Conservation (phyloP, 1,140 invertebrate genomes). For the Scaptomyza pallida region DNA sequence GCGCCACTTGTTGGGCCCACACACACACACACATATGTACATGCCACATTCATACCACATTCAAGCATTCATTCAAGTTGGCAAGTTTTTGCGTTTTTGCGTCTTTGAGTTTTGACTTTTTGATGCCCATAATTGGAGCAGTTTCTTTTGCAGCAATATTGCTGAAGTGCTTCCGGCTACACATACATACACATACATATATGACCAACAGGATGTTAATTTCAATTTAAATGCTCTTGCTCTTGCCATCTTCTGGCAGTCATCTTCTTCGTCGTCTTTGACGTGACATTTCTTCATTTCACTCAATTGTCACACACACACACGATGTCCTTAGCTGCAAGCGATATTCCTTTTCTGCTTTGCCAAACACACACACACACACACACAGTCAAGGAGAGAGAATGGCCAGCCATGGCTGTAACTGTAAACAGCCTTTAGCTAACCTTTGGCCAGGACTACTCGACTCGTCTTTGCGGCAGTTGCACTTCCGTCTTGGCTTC, state of each 20-base stretch:
- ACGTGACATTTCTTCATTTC: slow-evolving; percentile 13
- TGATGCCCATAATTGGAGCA: slow-evolving; percentile 68
- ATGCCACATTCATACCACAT: background rate
- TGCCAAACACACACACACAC: too few species aligned
- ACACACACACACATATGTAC: background rate
- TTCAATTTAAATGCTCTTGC: slow-evolving; percentile 75
- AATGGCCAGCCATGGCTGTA: background rate
- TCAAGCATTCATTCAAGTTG: slow-evolving; percentile 44
- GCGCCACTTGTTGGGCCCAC: slow-evolving; percentile 52
- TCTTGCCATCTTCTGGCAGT: too few species aligned
- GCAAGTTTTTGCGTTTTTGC: slow-evolving; percentile 51
- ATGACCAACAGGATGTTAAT: slow-evolving; percentile 73
- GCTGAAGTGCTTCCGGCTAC: slow-evolving; percentile 27
- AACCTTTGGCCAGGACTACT: slow-evolving; percentile 48
- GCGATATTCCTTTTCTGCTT: slow-evolving; percentile 27
- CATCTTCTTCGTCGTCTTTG: background rate
- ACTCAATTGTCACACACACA: slow-evolving; percentile 69
- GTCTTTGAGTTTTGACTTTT: slow-evolving; percentile 64
- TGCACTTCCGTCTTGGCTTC: slow-evolving; percentile 40
- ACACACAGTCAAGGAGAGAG: slow-evolving; percentile 40
- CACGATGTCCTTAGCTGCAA: slow-evolving; percentile 54
- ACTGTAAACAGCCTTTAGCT: slow-evolving; percentile 35
- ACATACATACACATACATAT: slow-evolving; percentile 27
- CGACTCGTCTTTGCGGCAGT: slow-evolving; percentile 25
- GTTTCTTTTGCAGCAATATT: slow-evolving; percentile 33